Evolutionary conservation across 2,888 invertebrate genomes (phyloP), one percentile per base, ranked within the genome.

Genomic region (Drosophila pegasa): DNA sequence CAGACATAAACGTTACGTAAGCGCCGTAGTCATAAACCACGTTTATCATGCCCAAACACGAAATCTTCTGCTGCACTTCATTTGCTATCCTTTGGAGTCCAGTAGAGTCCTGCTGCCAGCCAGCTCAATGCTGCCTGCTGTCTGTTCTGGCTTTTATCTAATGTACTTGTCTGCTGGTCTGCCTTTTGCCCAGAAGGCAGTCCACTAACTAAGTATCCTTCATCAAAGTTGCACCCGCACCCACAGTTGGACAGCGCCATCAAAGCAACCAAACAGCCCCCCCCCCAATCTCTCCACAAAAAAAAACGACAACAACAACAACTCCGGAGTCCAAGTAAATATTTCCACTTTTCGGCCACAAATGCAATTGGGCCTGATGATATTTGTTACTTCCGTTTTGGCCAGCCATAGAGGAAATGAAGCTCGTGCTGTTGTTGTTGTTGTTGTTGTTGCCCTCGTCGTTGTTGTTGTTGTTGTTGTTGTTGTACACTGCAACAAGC

Each of bases 361-460:
- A 86, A 89, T 86, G 89, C 89, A 86, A 86, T 86, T 86, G 88
- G 85, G 85, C 87, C 75, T 89, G 89, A 85, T 89, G 84, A 89
- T 89, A 86, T 86, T 89, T 89, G 87, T 71, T 78, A 65, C 84
- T 86, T 86, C 85, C 85, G 85, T 71, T 89, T 80, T 69, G 78
- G 84, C 59, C 70, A 70, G 68, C 79, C 63, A 60, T 57, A 51
- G 58, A 88, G 84, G 87, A 84, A 89, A 89, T 84, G 71, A 85
- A 66, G 57, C 82, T 78, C 64, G 55, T 85, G 47, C 64, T 61
- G 67, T 41, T 63, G 55, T 64, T 47, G 37, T 45, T 73, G 40
- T 33, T 56, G 12, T 38, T 35, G 20, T 8, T 29, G 14, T 2
- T 22, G 25, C 45, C 22, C 10, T 20, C 20, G 2, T 41, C 61